A percentile compares a stretch with the other conserved stretches of the same genome.
These are phyloP conservation scores for Centroberyx gerrardi DNA, from an alignment of 2,797 vertebrate genomes.

Conservation along the genomic window DNA sequence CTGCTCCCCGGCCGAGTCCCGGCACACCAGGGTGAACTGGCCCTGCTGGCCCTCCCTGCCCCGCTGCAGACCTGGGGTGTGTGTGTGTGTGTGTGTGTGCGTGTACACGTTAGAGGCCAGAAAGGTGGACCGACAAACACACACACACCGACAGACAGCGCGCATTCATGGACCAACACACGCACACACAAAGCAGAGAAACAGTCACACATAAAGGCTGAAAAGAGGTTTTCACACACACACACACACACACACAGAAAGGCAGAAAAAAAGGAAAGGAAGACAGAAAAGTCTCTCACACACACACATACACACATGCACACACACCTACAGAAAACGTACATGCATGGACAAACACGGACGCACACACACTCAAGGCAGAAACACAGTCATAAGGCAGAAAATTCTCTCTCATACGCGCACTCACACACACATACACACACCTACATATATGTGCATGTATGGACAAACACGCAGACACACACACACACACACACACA, in stretches of 20 bases:
- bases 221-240: no score
- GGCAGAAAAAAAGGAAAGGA: no score
- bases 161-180: neutral
- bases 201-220: no score
- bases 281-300: no score
- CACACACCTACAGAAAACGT: neutral
- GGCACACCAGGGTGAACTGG: slow-evolving; percentile 89
- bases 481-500: neutral
- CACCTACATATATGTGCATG: neutral
- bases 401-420: no score
- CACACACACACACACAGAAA: no score
- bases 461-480: no score
- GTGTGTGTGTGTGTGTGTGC: neutral
- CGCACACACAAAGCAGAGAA: neutral
- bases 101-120: slow-evolving; percentile 5
- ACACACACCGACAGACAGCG: neutral
- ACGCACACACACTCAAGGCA: neutral
- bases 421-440: no score
- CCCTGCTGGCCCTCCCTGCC: slow-evolving; percentile 83
- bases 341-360: no score
- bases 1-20: slow-evolving; percentile 84
- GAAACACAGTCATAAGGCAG: neutral
- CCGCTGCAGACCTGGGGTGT: slow-evolving; percentile 83
- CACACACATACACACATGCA: neutral
- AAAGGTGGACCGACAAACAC: neutral